phyloP scores from a whole-genome alignment of 2,797 vertebrate genomes.

The Sebastolobus alascanus region DNA sequence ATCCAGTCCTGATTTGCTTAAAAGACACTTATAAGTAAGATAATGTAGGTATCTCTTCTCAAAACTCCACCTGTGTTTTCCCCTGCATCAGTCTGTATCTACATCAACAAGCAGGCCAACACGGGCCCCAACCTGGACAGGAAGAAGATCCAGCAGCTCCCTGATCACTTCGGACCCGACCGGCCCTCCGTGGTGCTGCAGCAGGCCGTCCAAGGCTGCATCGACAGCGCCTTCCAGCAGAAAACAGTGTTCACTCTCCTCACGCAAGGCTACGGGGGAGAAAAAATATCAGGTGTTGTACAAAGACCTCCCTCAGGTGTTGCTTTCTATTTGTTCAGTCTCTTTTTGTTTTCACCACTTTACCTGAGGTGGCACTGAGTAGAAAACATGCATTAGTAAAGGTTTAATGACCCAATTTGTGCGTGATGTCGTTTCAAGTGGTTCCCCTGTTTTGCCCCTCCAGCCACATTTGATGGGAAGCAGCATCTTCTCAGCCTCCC shows the following conservation, averaged over 20 bases:
- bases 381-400: constrained; percentile 2
- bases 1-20: not conserved
- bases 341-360: constrained; percentile 25
- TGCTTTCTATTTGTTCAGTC: constrained; percentile 58
- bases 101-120: constrained; percentile 95
- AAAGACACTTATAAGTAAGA: not conserved
- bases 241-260: constrained; percentile 96
- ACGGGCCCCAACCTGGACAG: constrained; percentile 94
- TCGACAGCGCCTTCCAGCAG: constrained; percentile 96
- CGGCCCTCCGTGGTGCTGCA: constrained; percentile 91
- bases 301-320: constrained; percentile 66
- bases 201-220: constrained; percentile 96
- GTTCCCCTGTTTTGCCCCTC: constrained; percentile 59
- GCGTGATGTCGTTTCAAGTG: constrained; percentile 31
- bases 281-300: constrained; percentile 93
- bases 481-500: constrained; percentile 95
- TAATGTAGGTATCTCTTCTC: not conserved
- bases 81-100: constrained; percentile 91
- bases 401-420: constrained; percentile 19
- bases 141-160: constrained; percentile 95
- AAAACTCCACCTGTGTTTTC: not conserved
- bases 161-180: constrained; percentile 95
- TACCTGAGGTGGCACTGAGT: constrained; percentile 30
- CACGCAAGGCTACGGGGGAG: constrained; percentile 95
- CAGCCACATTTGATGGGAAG: constrained; percentile 96